Evolutionary conservation across 2,797 vertebrate genomes (phyloP), one percentile per base, ranked within the genome.

Genomic region (Channallabes apus): DNA sequence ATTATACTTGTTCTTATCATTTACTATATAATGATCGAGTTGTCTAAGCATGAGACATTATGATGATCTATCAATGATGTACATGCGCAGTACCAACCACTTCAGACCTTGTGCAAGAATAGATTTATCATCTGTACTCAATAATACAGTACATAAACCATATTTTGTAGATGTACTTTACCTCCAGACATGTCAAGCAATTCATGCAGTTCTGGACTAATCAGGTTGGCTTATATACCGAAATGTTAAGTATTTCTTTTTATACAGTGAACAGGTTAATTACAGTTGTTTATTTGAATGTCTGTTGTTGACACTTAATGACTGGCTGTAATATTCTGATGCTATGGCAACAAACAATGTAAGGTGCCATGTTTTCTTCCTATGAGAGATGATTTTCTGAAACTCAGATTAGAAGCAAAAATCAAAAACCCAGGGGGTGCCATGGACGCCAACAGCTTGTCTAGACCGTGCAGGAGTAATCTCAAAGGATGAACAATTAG

Each of bases 321-420:
- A 88, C 89, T 89, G 22, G 90, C 90, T 92, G 88, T 67, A 76
- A 91, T 92, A 88, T 85, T 80, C 72, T 86, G 90, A 92, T 90
- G 86, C 90, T 93, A 95, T 94, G 90, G 94, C 91, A 95, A 95
- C 93, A 91, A 92, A 91, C 94, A 92, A 89, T 91, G 58, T 81
- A 90, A 87, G 89, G 90, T 85, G 88, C 89, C 89, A 71, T 84
- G 77, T 80, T 75, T 58, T 18, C 11, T 89, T 38, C 11, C 80
- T 46, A 61, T 61, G 92, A 91, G 93, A 89, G 76, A 51, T 69
- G 46, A 77, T 78, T 56, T 61, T 88, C 83, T 85, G 84, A 82
- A 88, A 89, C 89, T 86, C 80, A 83, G 90, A 84, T 88, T 76
- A 11, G 82, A 84, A 84, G 84, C 72, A 72, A 83, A 85, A 82